phyloP scores from a whole-genome alignment of 2,888 invertebrate genomes.

The Myopa tessellatipennis region DNA sequence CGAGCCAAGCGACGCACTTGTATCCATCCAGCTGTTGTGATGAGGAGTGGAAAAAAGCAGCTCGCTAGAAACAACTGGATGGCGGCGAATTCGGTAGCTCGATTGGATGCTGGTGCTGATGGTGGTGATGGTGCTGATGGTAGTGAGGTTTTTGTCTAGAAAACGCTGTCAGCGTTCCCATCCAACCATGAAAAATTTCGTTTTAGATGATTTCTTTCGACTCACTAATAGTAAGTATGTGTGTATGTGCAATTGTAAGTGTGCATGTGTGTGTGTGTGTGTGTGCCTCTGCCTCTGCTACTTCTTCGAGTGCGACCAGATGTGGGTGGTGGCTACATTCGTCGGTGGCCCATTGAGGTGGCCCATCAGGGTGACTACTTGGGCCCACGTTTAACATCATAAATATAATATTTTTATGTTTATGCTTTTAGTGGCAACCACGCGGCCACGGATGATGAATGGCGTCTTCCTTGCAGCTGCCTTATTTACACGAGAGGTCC shows the following conservation, averaged over 20 bases:
- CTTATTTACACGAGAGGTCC: background rate
- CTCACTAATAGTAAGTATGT: conserved; percentile 24
- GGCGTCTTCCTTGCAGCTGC: conserved; percentile 40
- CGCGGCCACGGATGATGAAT: conserved; percentile 42
- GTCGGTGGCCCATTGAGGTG: background rate
- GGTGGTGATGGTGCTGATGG: background rate
- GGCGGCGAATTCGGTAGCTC: too few species aligned
- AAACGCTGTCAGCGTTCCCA: conserved; percentile 25
- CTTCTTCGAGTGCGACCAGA: conserved; percentile 17
- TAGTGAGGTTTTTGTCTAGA: background rate
- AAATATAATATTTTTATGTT: conserved; percentile 41
- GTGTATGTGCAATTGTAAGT: too few species aligned
- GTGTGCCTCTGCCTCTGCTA: background rate
- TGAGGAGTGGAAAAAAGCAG: background rate
- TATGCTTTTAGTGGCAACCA: conserved; percentile 33
- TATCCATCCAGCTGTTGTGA: background rate
- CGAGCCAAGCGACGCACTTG: conserved; percentile 12
- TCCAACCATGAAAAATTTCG: conserved; percentile 42
- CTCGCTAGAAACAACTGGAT: too few species aligned
- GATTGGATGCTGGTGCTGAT: too few species aligned
- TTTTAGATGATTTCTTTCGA: conserved; percentile 35
- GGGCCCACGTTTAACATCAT: conserved; percentile 34
- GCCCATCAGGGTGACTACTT: background rate
- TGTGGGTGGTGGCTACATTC: conserved; percentile 3
- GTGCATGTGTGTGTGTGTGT: background rate